These are phyloP conservation scores for Enteromius mattozi DNA, from an alignment of 2,797 vertebrate species.

Conservation along the genomic window DNA sequence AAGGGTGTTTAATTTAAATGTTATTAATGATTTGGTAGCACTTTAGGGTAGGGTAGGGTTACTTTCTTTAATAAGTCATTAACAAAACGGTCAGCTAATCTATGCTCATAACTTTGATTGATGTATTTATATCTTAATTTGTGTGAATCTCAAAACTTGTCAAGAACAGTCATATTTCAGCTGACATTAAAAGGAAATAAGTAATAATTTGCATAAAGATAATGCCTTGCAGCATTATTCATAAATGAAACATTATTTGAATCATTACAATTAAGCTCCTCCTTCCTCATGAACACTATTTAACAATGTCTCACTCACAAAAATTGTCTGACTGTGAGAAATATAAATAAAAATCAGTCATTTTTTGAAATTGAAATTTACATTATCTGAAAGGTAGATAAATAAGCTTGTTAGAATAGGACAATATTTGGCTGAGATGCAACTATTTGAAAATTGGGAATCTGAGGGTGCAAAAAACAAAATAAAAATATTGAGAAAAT, in stretches of 20 bases:
- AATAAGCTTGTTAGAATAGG: too few relatives aligned
- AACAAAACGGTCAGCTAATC: background rate
- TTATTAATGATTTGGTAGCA: background rate
- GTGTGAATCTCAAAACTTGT: background rate
- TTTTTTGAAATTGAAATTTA: too few relatives aligned
- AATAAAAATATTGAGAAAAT: too few relatives aligned
- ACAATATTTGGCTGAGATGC: too few relatives aligned
- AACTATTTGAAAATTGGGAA: too few relatives aligned
- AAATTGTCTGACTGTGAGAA: background rate
- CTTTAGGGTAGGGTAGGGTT: background rate
- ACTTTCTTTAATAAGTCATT: background rate
- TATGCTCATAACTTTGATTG: background rate
- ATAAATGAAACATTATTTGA: conserved; percentile 5
- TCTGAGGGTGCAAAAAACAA: too few relatives aligned
- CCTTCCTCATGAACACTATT: background rate
- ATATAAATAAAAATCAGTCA: too few relatives aligned
- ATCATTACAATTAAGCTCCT: background rate
- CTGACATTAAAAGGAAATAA: background rate
- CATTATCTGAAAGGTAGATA: too few relatives aligned
- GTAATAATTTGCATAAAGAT: background rate
- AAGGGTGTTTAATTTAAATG: too few relatives aligned
- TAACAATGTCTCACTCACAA: background rate
- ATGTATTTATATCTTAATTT: background rate
- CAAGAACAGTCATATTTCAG: background rate
- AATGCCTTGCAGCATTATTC: background rate